These are phyloP conservation scores for Tryphoninae sp. DNA, from an alignment of 2,888 invertebrate species.

Conservation along the genomic window DNA sequence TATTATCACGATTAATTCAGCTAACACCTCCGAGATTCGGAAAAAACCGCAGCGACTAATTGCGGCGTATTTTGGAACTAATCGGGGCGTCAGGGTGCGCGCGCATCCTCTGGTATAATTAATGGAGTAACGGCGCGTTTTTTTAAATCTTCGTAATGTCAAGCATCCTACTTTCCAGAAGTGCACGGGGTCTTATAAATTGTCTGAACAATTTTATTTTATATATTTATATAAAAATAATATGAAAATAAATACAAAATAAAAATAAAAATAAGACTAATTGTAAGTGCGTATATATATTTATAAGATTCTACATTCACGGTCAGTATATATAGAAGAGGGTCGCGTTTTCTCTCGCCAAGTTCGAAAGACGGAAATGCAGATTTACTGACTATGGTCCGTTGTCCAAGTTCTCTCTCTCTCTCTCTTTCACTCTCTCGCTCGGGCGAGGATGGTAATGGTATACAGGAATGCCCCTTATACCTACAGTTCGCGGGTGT, in stretches of 20 bases:
- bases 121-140: too few species aligned
- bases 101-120: too few species aligned
- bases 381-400: constrained; percentile 69
- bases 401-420: constrained; percentile 68
- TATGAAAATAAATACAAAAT: not conserved
- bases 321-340: constrained; percentile 13
- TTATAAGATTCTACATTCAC: not conserved
- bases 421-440: constrained; percentile 34
- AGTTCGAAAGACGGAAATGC: constrained; percentile 72
- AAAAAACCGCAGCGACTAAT: not conserved
- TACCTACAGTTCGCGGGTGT: constrained; percentile 60
- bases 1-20: not conserved
- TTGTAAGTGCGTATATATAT: not conserved
- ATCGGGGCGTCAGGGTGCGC: too few species aligned
- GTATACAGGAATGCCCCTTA: constrained; percentile 60
- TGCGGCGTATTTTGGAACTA: too few species aligned
- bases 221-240: not conserved
- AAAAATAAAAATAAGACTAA: not conserved
- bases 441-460: constrained; percentile 45
- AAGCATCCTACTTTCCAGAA: too few species aligned
- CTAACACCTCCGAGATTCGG: not conserved
- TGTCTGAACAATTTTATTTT: not conserved
- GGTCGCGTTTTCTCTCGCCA: constrained; percentile 48
- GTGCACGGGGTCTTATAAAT: too few species aligned
- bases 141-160: too few species aligned